phyloP scores from a whole-genome alignment of 2,113 vertebrate genomes.

The Pungitius pungitius region DNA sequence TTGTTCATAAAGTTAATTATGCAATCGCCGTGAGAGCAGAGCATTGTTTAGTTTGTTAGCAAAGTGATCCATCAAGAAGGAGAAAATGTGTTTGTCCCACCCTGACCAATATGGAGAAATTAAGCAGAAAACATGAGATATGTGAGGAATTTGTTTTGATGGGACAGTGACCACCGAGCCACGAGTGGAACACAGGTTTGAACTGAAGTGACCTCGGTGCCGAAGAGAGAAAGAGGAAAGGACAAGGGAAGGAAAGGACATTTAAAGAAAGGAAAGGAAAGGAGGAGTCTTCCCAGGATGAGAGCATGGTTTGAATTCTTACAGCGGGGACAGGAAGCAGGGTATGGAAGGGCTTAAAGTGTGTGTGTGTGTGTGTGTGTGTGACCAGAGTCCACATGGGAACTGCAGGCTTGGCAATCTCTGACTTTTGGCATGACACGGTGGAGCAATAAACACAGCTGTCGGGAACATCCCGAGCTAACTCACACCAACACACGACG shows the following conservation, averaged over 20 bases:
- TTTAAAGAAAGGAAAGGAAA: constrained; percentile 41
- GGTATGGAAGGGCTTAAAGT: constrained; percentile 27
- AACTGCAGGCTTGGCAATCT: constrained; percentile 58
- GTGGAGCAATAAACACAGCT: constrained; percentile 14
- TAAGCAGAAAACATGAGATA: constrained; percentile 53
- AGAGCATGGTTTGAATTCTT: constrained; percentile 55
- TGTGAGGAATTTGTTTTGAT: constrained; percentile 62
- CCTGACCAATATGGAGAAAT: constrained; percentile 18
- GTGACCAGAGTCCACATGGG: constrained; percentile 38
- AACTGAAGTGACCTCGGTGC: constrained; percentile 50
- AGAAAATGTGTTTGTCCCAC: constrained; percentile 21
- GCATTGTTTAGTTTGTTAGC: constrained; percentile 53
- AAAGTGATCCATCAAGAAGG: constrained; percentile 41
- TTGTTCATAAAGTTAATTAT: constrained; percentile 32
- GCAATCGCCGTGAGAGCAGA: constrained; percentile 37
- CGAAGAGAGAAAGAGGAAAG: not conserved
- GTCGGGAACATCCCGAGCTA: not conserved
- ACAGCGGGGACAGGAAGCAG: constrained; percentile 59
- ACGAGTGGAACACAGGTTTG: not conserved
- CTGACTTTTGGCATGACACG: constrained; percentile 33
- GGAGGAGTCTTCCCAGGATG: constrained; percentile 65
- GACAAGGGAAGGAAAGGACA: constrained; percentile 15
- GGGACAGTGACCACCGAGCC: constrained; percentile 38
- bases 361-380: constrained; percentile 25
- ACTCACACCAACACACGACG: not conserved